phyloP scores from a whole-genome alignment of 2,888 invertebrate genomes.

The Steromphala cineraria region DNA sequence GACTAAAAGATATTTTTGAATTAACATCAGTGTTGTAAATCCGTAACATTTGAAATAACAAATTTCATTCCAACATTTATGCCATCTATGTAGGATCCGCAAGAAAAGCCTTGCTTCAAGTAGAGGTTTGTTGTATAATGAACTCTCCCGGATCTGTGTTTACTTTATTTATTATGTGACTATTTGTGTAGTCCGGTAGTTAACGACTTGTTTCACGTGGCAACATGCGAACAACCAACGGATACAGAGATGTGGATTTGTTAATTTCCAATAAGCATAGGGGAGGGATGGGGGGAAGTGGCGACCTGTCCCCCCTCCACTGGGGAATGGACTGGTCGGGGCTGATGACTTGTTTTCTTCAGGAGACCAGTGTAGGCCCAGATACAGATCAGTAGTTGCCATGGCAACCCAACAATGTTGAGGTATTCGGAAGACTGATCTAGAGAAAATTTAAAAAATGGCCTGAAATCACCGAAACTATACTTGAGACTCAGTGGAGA shows the following conservation, averaged over 20 bases:
- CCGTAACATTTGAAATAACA: too few relatives aligned
- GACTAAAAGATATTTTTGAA: too few relatives aligned
- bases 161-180: too few relatives aligned
- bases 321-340: constrained; percentile 11
- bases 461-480: neutral
- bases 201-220: too few relatives aligned
- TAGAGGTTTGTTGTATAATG: too few relatives aligned
- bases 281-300: neutral
- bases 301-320: neutral
- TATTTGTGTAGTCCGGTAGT: too few relatives aligned
- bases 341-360: constrained; percentile 29
- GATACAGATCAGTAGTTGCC: constrained; percentile 26
- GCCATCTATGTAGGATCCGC: too few relatives aligned
- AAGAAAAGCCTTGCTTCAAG: too few relatives aligned
- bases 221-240: too few relatives aligned
- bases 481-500: neutral
- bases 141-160: too few relatives aligned
- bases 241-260: neutral
- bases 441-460: constrained; percentile 6
- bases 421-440: constrained; percentile 12
- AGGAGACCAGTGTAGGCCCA: constrained; percentile 23
- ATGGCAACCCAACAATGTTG: constrained; percentile 26
- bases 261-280: neutral
- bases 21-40: too few relatives aligned
- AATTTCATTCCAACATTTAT: too few relatives aligned